phyloP scores from a whole-genome alignment of 2,113 vertebrate species.

The Cepphus grylle region DNA sequence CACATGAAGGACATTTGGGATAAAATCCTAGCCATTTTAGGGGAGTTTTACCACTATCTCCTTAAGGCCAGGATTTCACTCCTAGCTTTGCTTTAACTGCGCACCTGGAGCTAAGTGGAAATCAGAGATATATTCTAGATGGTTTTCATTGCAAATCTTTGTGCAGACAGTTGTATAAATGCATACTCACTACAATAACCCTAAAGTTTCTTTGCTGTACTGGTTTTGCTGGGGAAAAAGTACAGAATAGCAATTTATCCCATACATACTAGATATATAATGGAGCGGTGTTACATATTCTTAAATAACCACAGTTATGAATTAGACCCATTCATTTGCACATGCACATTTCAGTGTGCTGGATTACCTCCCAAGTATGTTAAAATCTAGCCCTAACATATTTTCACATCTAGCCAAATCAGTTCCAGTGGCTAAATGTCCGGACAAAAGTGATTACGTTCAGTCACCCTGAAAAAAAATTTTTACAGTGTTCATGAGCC shows the following conservation, averaged over 20 bases:
- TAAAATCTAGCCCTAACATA: not conserved
- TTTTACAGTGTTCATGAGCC: not conserved
- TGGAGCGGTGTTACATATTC: not conserved
- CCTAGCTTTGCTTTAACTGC: not conserved
- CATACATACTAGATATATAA: not conserved
- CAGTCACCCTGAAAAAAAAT: not conserved
- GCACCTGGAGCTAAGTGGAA: not conserved
- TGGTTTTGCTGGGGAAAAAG: not conserved
- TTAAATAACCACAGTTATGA: not conserved
- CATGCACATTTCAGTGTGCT: not conserved
- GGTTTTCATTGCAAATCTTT: not conserved
- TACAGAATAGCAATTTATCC: not conserved
- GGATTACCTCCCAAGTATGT: not conserved
- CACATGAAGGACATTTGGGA: not conserved
- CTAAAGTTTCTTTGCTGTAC: not conserved
- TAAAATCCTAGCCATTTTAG: not conserved
- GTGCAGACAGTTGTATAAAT: not conserved
- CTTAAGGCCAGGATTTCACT: not conserved
- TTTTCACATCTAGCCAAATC: not conserved
- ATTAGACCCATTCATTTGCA: not conserved
- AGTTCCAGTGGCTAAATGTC: not conserved
- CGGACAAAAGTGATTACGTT: not conserved
- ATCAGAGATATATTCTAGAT: not conserved
- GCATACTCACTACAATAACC: not conserved
- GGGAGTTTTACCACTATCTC: not conserved